phyloP scores from a whole-genome alignment of 1,140 invertebrate genomes.

The Aporrectodea caliginosa region DNA sequence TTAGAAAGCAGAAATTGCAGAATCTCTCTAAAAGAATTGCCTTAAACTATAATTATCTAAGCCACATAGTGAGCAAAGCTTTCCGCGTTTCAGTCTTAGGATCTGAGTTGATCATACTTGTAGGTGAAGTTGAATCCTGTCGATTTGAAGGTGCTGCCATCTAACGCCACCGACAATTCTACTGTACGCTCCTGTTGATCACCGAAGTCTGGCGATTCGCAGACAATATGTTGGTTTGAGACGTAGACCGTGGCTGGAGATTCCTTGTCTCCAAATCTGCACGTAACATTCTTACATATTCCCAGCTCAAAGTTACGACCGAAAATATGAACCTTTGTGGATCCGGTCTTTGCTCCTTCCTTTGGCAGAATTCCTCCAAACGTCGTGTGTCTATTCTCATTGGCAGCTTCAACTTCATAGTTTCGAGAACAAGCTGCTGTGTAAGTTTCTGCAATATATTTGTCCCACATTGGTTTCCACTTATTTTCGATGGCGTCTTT shows the following conservation, averaged over 20 bases:
- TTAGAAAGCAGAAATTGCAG: too few species aligned
- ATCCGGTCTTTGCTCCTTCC: constrained; percentile 7
- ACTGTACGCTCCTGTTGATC: constrained; percentile 1
- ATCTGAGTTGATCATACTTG: not conserved
- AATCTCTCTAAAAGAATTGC: too few species aligned
- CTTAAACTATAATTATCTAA: too few species aligned
- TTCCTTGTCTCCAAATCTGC: constrained; percentile 31
- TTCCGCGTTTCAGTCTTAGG: too few species aligned
- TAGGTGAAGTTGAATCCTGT: not conserved
- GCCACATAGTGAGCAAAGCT: too few species aligned
- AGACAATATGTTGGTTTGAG: constrained; percentile 28
- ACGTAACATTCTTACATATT: constrained; percentile 34
- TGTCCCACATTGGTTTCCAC: constrained; percentile 35
- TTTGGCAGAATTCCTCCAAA: constrained; percentile 32
- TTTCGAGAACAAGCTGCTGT: constrained; percentile 33
- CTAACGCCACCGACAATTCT: constrained; percentile 2
- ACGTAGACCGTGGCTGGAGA: constrained; percentile 26
- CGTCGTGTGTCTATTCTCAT: not conserved
- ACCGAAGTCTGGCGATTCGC: not conserved
- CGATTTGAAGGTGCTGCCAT: not conserved
- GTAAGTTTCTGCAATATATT: constrained; percentile 35
- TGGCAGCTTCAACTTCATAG: not conserved
- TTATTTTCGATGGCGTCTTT: constrained; percentile 35
- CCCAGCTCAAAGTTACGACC: constrained; percentile 35
- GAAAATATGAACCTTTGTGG: constrained; percentile 31